Evolutionary conservation across 2,797 vertebrate genomes (phyloP).

Genomic region (Anguilla marmorata): DNA sequence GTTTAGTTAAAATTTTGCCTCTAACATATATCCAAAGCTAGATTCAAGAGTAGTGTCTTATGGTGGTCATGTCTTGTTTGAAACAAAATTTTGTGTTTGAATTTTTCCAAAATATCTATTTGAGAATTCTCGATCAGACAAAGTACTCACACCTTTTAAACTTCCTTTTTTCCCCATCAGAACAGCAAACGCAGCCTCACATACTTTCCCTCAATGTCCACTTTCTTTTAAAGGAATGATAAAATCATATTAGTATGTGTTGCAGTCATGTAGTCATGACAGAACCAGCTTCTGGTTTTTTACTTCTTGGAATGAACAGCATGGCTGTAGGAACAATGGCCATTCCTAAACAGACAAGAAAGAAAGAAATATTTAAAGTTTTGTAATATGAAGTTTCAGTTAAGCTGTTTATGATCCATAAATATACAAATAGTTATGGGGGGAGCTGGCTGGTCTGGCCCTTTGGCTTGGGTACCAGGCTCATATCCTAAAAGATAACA

Average conservation of each 20-base stretch:
- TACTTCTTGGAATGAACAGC: slow-evolving; percentile 41
- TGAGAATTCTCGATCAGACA: not conserved
- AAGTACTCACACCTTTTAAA: not conserved
- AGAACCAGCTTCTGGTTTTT: not conserved
- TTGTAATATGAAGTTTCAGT: not conserved
- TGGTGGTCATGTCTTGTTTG: no score
- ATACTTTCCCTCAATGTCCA: not conserved
- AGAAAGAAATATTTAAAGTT: not conserved
- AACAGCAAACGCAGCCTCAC: not conserved
- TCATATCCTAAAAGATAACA: not conserved
- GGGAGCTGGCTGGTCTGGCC: not conserved
- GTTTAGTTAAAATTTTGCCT: no score
- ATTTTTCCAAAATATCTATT: not conserved
- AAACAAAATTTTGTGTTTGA: not conserved
- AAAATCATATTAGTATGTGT: not conserved
- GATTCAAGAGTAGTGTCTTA: no score
- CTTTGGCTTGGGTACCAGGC: not conserved
- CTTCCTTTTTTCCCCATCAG: not conserved
- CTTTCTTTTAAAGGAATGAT: not conserved
- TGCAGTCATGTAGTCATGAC: not conserved
- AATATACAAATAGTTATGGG: not conserved
- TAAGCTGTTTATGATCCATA: not conserved
- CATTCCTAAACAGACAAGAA: slow-evolving; percentile 44
- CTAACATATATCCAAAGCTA: no score
- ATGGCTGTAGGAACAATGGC: slow-evolving; percentile 49